Base-by-base conservation (phyloP, 37 sponge, comb jelly and placozoan species). In the Spongilla lacustris region DNA sequence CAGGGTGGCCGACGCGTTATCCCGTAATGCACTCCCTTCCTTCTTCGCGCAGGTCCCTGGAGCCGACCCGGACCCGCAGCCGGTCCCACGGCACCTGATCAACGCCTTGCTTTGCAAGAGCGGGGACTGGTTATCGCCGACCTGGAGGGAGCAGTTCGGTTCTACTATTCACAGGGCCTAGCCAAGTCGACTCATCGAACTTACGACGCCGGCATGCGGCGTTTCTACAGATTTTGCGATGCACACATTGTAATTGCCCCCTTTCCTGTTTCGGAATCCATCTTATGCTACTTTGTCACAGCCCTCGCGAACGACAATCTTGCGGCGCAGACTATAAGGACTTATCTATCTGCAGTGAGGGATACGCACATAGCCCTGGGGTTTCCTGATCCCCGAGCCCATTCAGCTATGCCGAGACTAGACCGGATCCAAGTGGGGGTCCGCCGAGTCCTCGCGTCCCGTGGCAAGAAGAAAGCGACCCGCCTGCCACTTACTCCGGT, bases 341-440 rank as follows among this genome's bases (percentile, higher is more conserved):
- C 83, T 0, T 88, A 88, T 28, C 79, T 88, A 36, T 69, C 89
- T 36, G 89, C 83, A 70, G 72, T 88, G 0, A 46, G 89, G 11
- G 83, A 88, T 30, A 6, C 58, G 1, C 89, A 82, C 24, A 76
- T 88, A 48, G 19, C 58, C 3, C 73, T n/a, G 12, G 83, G 89
- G 0, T n/a, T 76, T 9, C 76, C 67, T 2, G 73, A 71, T 0
- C 79, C 67, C 10, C 81, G 68, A 2, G 37, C 50, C 36, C 12
- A 75, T 19, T 26, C 49, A 12, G 21, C 67, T 6, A 33, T 84
- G 76, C 85, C 85, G 8, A 73, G 79, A 0, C 81, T 89, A 69
- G 71, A 71, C 34, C 32, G 58, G 30, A 76, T 84, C 21, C 70
- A 35, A 28, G 36, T 10, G 21, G 90, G 90, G 4, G 31, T 84